A percentile compares a stretch with the other conserved stretches of the same genome.
Conservation (phyloP, 2,888 invertebrate species). For the Amphipyra berbera region DNA sequence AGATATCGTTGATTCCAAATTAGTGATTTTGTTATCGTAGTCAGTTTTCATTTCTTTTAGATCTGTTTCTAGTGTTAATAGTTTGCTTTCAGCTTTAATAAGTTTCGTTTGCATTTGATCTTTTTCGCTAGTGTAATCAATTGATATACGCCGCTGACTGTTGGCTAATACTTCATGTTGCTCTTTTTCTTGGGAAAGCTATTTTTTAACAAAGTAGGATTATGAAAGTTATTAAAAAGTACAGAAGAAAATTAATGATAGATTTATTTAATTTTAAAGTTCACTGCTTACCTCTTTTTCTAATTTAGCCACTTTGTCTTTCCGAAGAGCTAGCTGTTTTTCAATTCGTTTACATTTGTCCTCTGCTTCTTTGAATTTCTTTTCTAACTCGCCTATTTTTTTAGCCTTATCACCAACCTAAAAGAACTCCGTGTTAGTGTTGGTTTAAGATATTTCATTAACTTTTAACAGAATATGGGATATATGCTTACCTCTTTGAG, state of each 20-base stretch:
- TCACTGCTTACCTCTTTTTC: constrained; percentile 89
- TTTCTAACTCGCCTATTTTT: constrained; percentile 91
- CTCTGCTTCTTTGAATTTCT: constrained; percentile 91
- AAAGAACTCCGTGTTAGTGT: constrained; percentile 42
- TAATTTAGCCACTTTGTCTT: constrained; percentile 89
- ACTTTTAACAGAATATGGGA: too few species aligned
- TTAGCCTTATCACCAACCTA: constrained; percentile 91
- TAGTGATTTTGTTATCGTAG: constrained; percentile 90
- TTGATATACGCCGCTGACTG: constrained; percentile 80
- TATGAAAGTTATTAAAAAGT: constrained; percentile 48
- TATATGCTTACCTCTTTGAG: constrained; percentile 87
- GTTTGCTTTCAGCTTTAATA: constrained; percentile 84
- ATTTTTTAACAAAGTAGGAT: constrained; percentile 64
- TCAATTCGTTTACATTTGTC: constrained; percentile 91
- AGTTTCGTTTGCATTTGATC: constrained; percentile 84
- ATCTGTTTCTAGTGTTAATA: constrained; percentile 85
- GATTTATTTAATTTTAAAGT: constrained; percentile 3
- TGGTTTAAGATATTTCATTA: not conserved
- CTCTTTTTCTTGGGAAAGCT: constrained; percentile 87
- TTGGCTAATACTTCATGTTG: constrained; percentile 78
- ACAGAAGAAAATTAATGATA: constrained; percentile 1
- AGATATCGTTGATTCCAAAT: constrained; percentile 89
- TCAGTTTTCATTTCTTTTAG: constrained; percentile 88
- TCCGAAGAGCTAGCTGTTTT: constrained; percentile 87
- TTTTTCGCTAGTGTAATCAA: constrained; percentile 85